Percentiles rank a stretch among this genome's conserved stretches.
Conservation (phyloP, 92 coral and sea anemone species). For the Galaxea fascicularis region DNA sequence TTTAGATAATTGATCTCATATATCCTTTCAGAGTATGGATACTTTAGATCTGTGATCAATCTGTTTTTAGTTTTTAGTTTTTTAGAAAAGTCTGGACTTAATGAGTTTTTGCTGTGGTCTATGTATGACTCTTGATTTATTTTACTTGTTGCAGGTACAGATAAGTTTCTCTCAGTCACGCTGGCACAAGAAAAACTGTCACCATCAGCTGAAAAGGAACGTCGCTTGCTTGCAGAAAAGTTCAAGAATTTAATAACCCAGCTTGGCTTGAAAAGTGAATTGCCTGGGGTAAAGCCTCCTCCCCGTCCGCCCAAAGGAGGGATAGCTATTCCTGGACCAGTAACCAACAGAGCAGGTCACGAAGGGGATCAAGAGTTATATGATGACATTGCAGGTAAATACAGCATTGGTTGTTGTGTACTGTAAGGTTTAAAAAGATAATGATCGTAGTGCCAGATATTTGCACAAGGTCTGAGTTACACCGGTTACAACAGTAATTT, state of each 20-base stretch:
- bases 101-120: too few species aligned
- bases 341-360: background rate
- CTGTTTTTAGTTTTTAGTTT: too few species aligned
- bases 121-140: background rate
- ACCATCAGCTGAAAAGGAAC: conserved; percentile 75
- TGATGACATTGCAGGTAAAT: conserved; percentile 65
- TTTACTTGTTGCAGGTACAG: conserved; percentile 74
- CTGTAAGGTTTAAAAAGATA: too few species aligned
- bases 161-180: conserved; percentile 73
- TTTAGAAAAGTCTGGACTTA: too few species aligned
- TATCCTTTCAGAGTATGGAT: too few species aligned
- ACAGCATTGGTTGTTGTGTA: background rate
- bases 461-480: too few species aligned
- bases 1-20: too few species aligned
- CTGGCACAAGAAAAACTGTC: conserved; percentile 73
- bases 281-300: conserved; percentile 28
- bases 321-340: conserved; percentile 19
- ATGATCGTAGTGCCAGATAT: too few species aligned
- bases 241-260: conserved; percentile 60
- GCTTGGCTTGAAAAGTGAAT: conserved; percentile 16
- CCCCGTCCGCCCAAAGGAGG: conserved; percentile 44
- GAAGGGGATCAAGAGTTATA: conserved; percentile 55
- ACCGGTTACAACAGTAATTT: too few species aligned
- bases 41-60: too few species aligned
- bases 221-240: conserved; percentile 62